phyloP scores from a whole-genome alignment of 2,113 vertebrate species.

The Illadopsis cleaveri region DNA sequence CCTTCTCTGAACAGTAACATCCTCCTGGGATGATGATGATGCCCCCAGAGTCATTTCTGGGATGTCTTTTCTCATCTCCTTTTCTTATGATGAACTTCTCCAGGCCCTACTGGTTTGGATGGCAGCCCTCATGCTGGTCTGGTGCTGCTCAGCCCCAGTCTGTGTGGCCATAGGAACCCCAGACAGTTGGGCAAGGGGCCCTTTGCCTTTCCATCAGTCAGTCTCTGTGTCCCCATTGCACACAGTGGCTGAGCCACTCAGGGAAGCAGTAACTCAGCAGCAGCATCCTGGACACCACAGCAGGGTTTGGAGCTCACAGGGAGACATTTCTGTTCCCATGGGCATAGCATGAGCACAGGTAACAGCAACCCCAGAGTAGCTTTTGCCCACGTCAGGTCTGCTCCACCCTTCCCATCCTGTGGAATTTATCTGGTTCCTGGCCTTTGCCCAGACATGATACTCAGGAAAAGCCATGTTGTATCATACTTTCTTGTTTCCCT shows the following conservation, averaged over 20 bases:
- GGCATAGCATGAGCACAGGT: not conserved
- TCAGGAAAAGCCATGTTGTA: not conserved
- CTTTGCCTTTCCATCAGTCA: fast-evolving
- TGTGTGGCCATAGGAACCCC: not conserved
- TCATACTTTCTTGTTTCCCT: not conserved
- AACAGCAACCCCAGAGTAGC: not conserved
- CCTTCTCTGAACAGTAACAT: not conserved
- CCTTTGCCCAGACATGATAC: not conserved
- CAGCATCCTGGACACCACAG: not conserved
- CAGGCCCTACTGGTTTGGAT: not conserved
- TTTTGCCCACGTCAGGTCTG: not conserved
- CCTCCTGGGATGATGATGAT: not conserved
- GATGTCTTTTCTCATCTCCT: not conserved
- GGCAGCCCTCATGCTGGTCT: not conserved
- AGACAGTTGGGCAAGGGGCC: not conserved
- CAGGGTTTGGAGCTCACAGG: not conserved
- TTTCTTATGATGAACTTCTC: not conserved
- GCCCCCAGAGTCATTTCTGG: not conserved
- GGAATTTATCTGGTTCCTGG: not conserved
- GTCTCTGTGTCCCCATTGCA: not conserved
- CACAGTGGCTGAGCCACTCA: fast-evolving
- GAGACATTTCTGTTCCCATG: not conserved
- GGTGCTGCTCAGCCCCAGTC: not conserved
- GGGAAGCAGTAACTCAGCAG: not conserved
- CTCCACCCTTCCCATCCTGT: not conserved